Base-by-base conservation (phyloP, 2,113 vertebrate species). In the Apteryx owenii region DNA sequence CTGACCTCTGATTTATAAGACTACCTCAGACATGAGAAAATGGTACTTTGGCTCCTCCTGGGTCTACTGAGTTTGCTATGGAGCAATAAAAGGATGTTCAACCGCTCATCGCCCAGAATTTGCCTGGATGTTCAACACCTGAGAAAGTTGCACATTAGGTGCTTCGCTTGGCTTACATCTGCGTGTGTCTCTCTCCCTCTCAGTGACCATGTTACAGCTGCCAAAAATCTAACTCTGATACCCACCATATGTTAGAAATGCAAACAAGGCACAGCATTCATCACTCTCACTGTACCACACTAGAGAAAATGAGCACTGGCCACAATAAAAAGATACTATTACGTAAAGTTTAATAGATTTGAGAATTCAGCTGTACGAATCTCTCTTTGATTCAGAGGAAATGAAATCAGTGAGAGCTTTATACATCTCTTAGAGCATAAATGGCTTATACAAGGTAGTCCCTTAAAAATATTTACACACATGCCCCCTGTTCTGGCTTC, bases 91-190 rank as follows among this genome's bases (percentile, higher is more conserved):
- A 88, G 90, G 91, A 93, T 2, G 1, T 81, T 96, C 76, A 94
- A 15, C 76, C 94, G 95, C 66, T 93, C 89, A 81, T 33, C 89
- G 86, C 76, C 53, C 85, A 90, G 92, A 90, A 94, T 89, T 65
- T 84, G 84, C 89, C 88, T 95, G 90, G 84, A 82, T 83, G 93
- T 95, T 88, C 76, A 94, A 92, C 84, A 95, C 94, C 46, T 69
- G 88, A 96, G 90, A 56, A 86, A 95, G 85, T 0, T 72, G 89
- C 82, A 84, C 75, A 91, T 91, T 83, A 94, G 69, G 64, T 11
- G 46, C 61, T 95, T 68, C 7, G 36, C 91, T 96, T 91, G 94
- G 75, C 79, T 97, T 91, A 79, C 83, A 36, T 23, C 71, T 44
- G 16, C 26, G 25, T n/a, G 16, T 26, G 25, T 60, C 12, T 44